Conservation (phyloP, 2,888 invertebrate species). For the Pammene aurita region DNA sequence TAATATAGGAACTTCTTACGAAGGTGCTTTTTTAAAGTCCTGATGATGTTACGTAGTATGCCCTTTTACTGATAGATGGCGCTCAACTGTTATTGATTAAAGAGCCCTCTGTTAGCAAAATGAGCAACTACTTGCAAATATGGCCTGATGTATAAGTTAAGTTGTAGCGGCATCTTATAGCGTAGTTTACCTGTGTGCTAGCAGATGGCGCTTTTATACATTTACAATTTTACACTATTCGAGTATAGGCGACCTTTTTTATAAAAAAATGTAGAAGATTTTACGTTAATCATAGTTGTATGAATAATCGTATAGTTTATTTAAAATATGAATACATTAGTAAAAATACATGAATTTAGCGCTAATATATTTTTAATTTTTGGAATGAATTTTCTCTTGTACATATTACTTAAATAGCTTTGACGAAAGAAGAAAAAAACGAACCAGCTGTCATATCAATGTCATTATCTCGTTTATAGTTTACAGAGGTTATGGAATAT, state of each 20-base stretch:
- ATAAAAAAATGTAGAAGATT: not conserved
- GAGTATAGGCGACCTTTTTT: not conserved
- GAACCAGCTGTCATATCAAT: slow-evolving; percentile 36
- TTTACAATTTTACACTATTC: not conserved
- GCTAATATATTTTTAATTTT: not conserved
- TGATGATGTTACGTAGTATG: too few species aligned
- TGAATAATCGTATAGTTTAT: not conserved
- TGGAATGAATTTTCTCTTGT: not conserved
- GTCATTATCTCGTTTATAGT: slow-evolving; percentile 45
- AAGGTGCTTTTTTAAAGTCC: too few species aligned
- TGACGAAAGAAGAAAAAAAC: not conserved
- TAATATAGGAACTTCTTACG: too few species aligned
- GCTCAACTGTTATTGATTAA: not conserved
- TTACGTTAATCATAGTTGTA: not conserved
- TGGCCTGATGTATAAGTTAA: too few species aligned
- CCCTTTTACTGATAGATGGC: too few species aligned
- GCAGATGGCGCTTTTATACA: not conserved
- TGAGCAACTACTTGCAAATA: not conserved
- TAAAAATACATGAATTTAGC: not conserved
- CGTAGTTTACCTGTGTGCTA: not conserved
- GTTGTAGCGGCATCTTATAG: not conserved
- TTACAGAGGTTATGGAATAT: slow-evolving; percentile 56
- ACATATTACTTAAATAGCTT: slow-evolving; percentile 23
- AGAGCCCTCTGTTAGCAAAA: not conserved
- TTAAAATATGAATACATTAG: not conserved